Percentiles rank a stretch among this genome's conserved stretches.
Evolutionary conservation across 2,113 vertebrate genomes (phyloP).

Genomic region (Accipiter cooperii): DNA sequence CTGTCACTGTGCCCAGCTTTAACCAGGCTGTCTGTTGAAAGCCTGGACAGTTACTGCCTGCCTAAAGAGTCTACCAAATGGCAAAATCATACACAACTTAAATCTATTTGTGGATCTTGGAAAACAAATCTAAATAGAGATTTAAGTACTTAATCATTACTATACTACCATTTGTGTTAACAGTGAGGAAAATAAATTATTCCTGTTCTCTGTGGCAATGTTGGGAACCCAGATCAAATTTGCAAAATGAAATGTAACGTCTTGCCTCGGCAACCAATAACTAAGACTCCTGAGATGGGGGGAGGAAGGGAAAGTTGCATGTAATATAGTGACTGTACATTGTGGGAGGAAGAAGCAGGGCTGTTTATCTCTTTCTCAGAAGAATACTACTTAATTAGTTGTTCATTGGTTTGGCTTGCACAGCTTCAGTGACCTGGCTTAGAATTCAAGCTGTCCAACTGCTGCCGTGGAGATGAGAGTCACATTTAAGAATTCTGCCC

Average conservation of each 20-base stretch:
- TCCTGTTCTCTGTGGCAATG: neutral
- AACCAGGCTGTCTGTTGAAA: neutral
- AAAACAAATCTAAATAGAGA: neutral
- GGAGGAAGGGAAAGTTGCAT: neutral
- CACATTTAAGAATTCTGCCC: neutral
- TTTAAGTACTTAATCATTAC: neutral
- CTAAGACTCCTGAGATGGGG: neutral
- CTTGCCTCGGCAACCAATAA: neutral
- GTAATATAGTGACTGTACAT: neutral
- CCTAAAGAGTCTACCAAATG: neutral
- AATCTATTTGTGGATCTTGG: neutral
- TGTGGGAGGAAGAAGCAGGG: neutral
- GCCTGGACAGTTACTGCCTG: neutral
- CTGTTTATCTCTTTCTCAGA: neutral
- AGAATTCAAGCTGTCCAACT: neutral
- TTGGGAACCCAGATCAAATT: neutral
- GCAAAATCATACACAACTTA: neutral
- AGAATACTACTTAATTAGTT: neutral
- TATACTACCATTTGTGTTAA: neutral
- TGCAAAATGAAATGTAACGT: neutral
- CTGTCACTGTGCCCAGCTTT: neutral
- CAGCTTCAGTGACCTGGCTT: neutral
- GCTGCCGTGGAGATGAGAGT: neutral
- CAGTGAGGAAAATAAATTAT: neutral
- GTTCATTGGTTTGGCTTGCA: neutral